Conservation (phyloP, 1,140 invertebrate genomes). For the Ylistrum balloti region DNA sequence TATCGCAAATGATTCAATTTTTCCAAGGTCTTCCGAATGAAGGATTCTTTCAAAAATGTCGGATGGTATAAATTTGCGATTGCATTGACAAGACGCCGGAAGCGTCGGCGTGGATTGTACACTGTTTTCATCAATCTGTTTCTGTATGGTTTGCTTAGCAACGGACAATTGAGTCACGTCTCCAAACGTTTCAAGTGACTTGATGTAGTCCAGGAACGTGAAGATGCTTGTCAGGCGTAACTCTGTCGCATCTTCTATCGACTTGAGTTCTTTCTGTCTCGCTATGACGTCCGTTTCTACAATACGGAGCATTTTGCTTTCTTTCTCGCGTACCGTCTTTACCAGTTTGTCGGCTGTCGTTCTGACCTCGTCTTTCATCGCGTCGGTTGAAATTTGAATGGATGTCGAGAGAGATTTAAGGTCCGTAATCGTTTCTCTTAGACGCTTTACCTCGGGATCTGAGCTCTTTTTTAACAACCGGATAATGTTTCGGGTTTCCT, state of each 20-base stretch:
- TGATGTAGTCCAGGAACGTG: neutral
- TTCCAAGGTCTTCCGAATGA: constrained; percentile 12
- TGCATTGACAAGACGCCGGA: neutral
- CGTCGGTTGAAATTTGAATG: constrained; percentile 5
- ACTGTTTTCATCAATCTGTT: neutral
- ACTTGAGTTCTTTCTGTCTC: neutral
- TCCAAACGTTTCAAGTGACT: neutral
- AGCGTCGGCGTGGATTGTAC: neutral
- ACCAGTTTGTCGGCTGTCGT: neutral
- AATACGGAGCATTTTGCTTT: neutral
- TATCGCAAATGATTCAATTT: neutral
- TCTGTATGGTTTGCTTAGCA: neutral
- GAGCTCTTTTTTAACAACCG: neutral
- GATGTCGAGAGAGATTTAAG: neutral
- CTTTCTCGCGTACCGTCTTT: neutral
- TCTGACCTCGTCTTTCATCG: neutral
- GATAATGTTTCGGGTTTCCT: constrained; percentile 11
- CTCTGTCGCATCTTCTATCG: neutral
- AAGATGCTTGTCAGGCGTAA: neutral
- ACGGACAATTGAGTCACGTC: neutral
- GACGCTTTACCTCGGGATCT: neutral
- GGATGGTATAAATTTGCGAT: neutral
- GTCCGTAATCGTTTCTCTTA: neutral
- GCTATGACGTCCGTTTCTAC: neutral
- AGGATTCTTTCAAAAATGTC: neutral